phyloP scores from a whole-genome alignment of 2,113 vertebrate species.

The Phaethon lepturus region DNA sequence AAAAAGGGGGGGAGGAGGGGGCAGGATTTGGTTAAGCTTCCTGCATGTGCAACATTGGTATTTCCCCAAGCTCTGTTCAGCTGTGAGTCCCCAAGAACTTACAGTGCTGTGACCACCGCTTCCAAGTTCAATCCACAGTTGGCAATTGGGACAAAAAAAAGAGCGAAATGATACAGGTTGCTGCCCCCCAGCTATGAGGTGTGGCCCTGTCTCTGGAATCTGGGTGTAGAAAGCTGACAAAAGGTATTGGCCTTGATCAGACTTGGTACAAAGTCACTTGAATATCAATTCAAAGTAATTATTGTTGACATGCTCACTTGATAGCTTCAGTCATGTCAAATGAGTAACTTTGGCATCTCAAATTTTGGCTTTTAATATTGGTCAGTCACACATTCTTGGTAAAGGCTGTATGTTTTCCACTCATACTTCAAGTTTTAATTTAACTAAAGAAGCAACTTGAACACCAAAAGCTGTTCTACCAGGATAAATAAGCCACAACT shows the following conservation, averaged over 20 bases:
- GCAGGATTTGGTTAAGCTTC: no score
- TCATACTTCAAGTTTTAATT: background rate
- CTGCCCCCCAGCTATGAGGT: background rate
- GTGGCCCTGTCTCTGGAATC: no score
- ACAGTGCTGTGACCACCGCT: background rate
- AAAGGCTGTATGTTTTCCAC: background rate
- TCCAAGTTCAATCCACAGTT: rapidly evolving
- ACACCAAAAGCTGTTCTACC: background rate
- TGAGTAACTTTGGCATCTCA: background rate
- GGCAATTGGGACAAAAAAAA: rapidly evolving
- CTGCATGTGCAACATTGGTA: rapidly evolving
- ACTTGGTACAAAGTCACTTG: background rate
- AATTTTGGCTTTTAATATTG: background rate
- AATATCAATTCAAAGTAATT: background rate
- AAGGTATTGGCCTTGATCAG: background rate
- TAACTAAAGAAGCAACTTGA: background rate
- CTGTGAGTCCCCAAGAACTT: background rate
- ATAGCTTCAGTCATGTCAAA: background rate
- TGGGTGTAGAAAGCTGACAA: background rate
- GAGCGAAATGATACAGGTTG: rapidly evolving
- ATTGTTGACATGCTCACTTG: rapidly evolving
- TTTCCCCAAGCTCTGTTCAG: background rate
- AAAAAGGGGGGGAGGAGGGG: rapidly evolving
- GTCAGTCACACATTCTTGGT: background rate
- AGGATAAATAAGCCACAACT: background rate